Conservation (phyloP, 2,113 vertebrate genomes). For the Saguinus midas region DNA sequence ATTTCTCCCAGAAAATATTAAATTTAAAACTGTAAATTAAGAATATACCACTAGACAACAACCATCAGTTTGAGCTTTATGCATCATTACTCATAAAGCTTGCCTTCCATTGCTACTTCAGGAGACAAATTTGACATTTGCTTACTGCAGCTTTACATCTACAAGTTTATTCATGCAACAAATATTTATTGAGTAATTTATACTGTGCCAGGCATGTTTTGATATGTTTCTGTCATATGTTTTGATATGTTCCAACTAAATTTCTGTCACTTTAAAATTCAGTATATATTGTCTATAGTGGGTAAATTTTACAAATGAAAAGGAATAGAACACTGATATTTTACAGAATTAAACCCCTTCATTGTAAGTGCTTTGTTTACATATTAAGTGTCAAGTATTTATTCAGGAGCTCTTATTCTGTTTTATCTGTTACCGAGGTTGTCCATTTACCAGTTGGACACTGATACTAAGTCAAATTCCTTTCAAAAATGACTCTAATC, state of each 20-base stretch:
- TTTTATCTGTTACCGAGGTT: not conserved
- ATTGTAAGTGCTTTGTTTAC: constrained; percentile 24
- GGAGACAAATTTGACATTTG: constrained; percentile 37
- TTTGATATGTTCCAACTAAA: constrained; percentile 2
- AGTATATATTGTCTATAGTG: not conserved
- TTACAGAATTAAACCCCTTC: not conserved
- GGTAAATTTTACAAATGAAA: constrained; percentile 33
- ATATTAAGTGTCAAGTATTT: constrained; percentile 40
- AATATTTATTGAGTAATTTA: constrained; percentile 62
- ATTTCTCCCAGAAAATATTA: constrained; percentile 24
- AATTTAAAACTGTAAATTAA: constrained; percentile 45
- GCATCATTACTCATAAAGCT: not conserved
- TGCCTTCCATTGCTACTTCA: constrained; percentile 27
- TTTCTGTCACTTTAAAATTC: constrained; percentile 54
- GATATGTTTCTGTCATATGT: not conserved
- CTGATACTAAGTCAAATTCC: not conserved
- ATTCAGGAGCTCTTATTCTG: constrained; percentile 9
- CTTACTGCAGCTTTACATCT: constrained; percentile 44
- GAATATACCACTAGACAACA: not conserved
- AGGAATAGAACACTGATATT: constrained; percentile 19
- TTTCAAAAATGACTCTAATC: constrained; percentile 14
- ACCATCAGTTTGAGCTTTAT: constrained; percentile 10
- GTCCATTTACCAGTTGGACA: not conserved
- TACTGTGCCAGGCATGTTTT: constrained; percentile 15
- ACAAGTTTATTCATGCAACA: constrained; percentile 32